Evolutionary conservation across 2,113 vertebrate species (phyloP), one percentile per base, ranked within the genome.

Genomic region (Eudyptes chrysolophus): DNA sequence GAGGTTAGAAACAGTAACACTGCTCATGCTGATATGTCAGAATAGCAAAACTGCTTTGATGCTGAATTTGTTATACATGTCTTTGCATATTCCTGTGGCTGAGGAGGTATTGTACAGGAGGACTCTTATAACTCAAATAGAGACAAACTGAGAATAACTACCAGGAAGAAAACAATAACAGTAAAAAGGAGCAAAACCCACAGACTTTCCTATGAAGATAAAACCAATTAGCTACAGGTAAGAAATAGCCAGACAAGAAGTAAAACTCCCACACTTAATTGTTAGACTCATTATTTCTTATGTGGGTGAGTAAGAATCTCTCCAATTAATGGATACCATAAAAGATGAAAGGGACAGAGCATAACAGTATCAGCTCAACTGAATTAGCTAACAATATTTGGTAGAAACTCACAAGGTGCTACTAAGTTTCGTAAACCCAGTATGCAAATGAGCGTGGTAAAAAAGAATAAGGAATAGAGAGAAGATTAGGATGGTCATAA

Each of bases 171-270:
- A 87, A 78, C 9, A 65, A 36, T 64, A 89, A 22, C 4, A 70
- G 58, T 48, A 65, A 69, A 89, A 92, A 90, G 10, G 40, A 76
- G 14, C 25, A 92, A 93, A 97, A 55, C 40, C 34, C 74, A 82
- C 77, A 85, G 74, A 62, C 22, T 96, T 96, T 97, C 70, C 69
- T 94, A 25, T 54, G 72, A 91, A 91, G 38, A 77, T 49, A 82
- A 90, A 92, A 69, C 11, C 1, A 2, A 34, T 64, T 78, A 87
- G 4, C 69, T 80, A 44, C 52, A 95, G 52, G 55, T 86, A 57
- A 89, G 89, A 78, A 69, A 78, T 16, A 92, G 24, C 32, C 60
- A 87, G 36, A 40, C 48, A 77, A 92, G 71, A 79, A 64, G 19
- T 62, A 75, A 10, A 95, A 87, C 72, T 68, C 72, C 65, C 57